phyloP scores from a whole-genome alignment of 2,888 invertebrate genomes.

The Aplocera efformata region DNA sequence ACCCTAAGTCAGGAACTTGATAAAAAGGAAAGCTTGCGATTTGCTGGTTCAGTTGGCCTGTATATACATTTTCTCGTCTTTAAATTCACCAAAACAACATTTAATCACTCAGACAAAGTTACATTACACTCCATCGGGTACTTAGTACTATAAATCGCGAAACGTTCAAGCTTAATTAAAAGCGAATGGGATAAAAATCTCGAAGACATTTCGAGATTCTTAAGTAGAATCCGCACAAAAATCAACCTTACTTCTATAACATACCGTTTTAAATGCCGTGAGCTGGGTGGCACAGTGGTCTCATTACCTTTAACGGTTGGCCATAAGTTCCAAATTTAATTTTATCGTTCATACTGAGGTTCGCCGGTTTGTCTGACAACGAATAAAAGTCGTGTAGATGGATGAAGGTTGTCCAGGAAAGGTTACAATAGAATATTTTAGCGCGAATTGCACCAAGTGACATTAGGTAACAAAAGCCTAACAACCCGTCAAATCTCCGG shows the following conservation, averaged over 20 bases:
- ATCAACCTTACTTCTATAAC: conserved; percentile 18
- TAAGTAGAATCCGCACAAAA: conserved; percentile 17
- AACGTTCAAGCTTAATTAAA: conserved; percentile 31
- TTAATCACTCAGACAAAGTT: too few species aligned
- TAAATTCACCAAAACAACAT: too few species aligned
- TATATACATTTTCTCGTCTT: too few species aligned
- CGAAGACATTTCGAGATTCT: conserved; percentile 19
- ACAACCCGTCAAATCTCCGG: too few species aligned
- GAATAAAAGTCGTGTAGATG: too few species aligned
- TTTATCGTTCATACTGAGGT: conserved; percentile 43
- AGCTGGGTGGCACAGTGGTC: conserved; percentile 25
- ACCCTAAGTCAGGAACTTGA: too few species aligned
- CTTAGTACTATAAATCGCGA: conserved; percentile 14
- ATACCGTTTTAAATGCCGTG: conserved; percentile 32
- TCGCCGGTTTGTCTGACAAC: not conserved
- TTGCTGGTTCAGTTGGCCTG: too few species aligned
- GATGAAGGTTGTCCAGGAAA: too few species aligned
- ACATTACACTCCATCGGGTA: not conserved
- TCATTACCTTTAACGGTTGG: conserved; percentile 51
- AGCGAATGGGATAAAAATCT: conserved; percentile 27
- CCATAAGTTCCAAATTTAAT: conserved; percentile 54
- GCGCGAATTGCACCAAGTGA: too few species aligned
- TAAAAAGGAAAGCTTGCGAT: too few species aligned
- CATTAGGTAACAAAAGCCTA: too few species aligned
- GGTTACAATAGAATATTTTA: too few species aligned